Conservation (phyloP, 2,113 vertebrate genomes). For the Chaetura pelagica region DNA sequence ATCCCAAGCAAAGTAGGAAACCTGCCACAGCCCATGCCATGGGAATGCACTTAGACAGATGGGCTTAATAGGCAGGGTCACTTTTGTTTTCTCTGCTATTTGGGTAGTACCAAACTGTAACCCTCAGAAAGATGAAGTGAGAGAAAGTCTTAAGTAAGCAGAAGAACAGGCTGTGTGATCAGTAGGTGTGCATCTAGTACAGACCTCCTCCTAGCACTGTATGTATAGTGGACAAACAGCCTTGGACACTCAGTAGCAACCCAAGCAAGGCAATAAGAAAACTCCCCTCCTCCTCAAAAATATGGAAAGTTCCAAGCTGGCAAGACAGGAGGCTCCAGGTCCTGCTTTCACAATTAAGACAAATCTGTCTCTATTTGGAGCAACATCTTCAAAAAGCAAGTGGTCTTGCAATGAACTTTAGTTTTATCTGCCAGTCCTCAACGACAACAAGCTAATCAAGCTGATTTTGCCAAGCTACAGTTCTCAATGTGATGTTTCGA, state of each 20-base stretch:
- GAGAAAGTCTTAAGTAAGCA: background rate
- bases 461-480: background rate
- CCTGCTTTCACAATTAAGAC: constrained; percentile 19
- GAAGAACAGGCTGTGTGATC: background rate
- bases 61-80: background rate
- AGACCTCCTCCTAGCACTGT: background rate
- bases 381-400: constrained; percentile 26
- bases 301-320: constrained; percentile 4
- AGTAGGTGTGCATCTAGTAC: background rate
- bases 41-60: background rate
- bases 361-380: constrained; percentile 10
- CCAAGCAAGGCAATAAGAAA: background rate
- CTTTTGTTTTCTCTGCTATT: constrained; percentile 1
- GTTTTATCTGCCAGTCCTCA: background rate
- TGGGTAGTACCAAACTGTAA: background rate
- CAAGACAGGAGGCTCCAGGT: background rate
- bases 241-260: background rate
- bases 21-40: background rate
- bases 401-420: background rate
- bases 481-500: background rate
- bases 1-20: background rate
- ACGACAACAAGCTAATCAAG: background rate
- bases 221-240: background rate
- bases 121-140: background rate
- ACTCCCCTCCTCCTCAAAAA: background rate